Base-by-base conservation (phyloP, 1,140 invertebrate genomes). In the Telenomus remus region DNA sequence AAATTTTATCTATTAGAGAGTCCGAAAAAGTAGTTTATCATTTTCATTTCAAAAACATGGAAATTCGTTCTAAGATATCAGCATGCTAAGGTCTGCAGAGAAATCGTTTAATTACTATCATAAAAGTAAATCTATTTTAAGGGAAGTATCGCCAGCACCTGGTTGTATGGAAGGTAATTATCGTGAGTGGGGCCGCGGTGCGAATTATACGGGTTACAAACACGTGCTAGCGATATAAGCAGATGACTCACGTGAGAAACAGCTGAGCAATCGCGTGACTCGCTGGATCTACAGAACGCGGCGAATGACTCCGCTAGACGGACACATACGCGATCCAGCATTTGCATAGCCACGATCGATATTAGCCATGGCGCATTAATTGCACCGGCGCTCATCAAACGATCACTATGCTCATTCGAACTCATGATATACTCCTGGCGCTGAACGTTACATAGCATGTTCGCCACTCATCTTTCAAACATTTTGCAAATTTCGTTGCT, bases 181-280 rank as follows among this genome's bases (percentile, higher is more conserved):
- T 59, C 42, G 59, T 46, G 15, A 34, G 33, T 8, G 13, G 33
- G 19, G 54, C 44, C 48, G 39, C 48, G 39, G 34, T 49, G 15
- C 27, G 59, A 63, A 71, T 63, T 33, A 61, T 63, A 27, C 51
- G 10, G 14, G 19, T 27, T 54, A 15, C 37, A 15, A 63, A 61
- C 60, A 71, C 59, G 68, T 61, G 56, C 49, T 34, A 8, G 37
- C n/a, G 2, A 9, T 39, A 39, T n/a, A 39, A 3, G 44, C 56
- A 65, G 61, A 35, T 73, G 70, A 73, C 61, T 73, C 70, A 73
- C 49, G 37, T 50, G 44, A 6, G 19, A 6, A 66, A 66, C 70
- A 73, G 61, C 70, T 73, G 70, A 60, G 37, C 50, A 60, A 66
- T 73, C 57, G 55, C 70, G 61, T 66, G 70, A 15, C 61, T 66